These are phyloP conservation scores for Drosophila mercatorum DNA, from an alignment of 2,888 invertebrate genomes.

Conservation along the genomic window DNA sequence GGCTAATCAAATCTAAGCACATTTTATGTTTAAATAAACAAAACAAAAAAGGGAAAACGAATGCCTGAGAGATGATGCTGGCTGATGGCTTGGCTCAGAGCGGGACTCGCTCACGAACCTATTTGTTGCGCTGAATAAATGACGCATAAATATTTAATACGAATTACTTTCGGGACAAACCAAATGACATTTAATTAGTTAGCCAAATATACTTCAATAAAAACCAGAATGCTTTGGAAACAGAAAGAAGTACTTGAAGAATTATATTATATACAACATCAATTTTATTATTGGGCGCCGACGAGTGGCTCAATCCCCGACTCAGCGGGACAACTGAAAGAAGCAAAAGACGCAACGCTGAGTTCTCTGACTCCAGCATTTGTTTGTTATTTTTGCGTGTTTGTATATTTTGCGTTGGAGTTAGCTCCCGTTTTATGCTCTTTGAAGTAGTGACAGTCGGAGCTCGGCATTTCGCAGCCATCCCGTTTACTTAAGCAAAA, in stretches of 20 bases:
- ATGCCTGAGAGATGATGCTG: background rate
- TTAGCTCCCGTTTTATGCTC: constrained; percentile 66
- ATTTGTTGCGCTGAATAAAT: constrained; percentile 54
- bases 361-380: constrained; percentile 25
- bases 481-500: constrained; percentile 37
- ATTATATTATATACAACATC: constrained; percentile 42
- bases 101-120: background rate
- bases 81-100: background rate
- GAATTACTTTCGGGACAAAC: constrained; percentile 28
- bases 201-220: constrained; percentile 50
- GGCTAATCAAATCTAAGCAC: constrained; percentile 70
- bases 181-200: constrained; percentile 68
- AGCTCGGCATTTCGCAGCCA: constrained; percentile 21
- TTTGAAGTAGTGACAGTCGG: constrained; percentile 60
- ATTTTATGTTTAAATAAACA: constrained; percentile 72
- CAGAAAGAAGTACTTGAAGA: constrained; percentile 45
- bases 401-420: constrained; percentile 26
- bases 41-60: constrained; percentile 15
- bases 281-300: constrained; percentile 63
- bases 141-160: constrained; percentile 67
- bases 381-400: constrained; percentile 45
- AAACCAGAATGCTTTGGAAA: constrained; percentile 32
- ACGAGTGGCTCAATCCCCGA: constrained; percentile 28
- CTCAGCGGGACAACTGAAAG: constrained; percentile 22
- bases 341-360: background rate